Evolutionary conservation across 35 echinoderm and acorn worm species (phyloP), one percentile per base, ranked within the genome.

Genomic region (Apostichopus parvimensis): DNA sequence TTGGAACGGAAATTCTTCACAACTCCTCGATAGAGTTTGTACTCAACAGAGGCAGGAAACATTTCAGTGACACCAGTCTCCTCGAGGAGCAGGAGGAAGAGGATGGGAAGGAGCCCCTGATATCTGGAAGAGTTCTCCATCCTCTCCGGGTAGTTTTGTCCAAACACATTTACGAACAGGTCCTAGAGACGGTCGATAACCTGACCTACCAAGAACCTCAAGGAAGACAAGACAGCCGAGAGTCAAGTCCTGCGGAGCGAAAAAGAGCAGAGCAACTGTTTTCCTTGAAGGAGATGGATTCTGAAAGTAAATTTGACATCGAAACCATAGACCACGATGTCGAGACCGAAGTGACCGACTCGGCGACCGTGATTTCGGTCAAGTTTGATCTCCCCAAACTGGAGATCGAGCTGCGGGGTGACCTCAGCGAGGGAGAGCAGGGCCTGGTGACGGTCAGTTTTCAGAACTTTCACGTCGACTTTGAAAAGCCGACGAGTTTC

Each of bases 121-220:
- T 98, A 62, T 90, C 91, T 79, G 95, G 97, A 10, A 96, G 86
- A 28, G 82, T 98, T 21, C 92, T 98, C 20, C 90, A 93, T n/a
- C 95, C 95, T 4, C 79, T 98, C 28, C 94, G 95, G 54, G 94
- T 98, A 10, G 78, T 94, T 62, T 87, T 98, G 6, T 95, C 97
- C 6, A 98, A 98, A 65, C 97, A 96, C 56, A 93, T 98, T 18
- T 98, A 92, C 75, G 97, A 98, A 81, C 97, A 98, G 79, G 90
- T 98, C 13, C 54, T 98, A 23, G 90, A 98, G 64, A 98, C 97
- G 9, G 56, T 98, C 26, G 97, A 98, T 77, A 98, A 98, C 85
- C 75, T 98, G 56, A 98, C 97, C 0, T 98, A 93, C 68, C 55
- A 5, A 72, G 26, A 1, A 72, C 85, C 85, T 68, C 65, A 28